Conservation (phyloP, 2,113 vertebrate species). For the Rhagologus leucostigma region DNA sequence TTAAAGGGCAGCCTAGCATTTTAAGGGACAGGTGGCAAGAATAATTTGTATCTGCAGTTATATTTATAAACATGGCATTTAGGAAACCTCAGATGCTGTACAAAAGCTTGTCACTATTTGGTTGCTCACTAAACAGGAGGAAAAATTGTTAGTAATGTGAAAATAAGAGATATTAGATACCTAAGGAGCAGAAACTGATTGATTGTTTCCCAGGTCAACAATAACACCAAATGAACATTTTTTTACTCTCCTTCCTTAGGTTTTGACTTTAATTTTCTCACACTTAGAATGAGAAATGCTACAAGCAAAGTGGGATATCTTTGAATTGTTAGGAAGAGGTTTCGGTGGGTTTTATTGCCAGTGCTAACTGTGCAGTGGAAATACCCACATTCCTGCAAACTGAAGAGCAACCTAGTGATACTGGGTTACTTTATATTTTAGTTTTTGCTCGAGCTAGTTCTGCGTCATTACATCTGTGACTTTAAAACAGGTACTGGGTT, state of each 20-base stretch:
- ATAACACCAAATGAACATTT: background rate
- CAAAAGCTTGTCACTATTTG: background rate
- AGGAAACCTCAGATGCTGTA: background rate
- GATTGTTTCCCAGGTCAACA: background rate
- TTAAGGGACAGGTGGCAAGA: constrained; percentile 20
- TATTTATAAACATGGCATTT: constrained; percentile 52
- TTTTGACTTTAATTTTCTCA: background rate
- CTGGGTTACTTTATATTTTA: background rate
- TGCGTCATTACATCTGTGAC: background rate
- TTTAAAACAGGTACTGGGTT: background rate
- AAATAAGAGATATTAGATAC: background rate
- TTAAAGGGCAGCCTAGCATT: constrained; percentile 44
- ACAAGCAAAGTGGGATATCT: background rate
- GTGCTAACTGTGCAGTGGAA: background rate
- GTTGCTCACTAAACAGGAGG: constrained; percentile 24
- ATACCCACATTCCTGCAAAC: background rate
- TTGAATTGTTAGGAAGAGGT: background rate
- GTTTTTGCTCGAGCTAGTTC: background rate
- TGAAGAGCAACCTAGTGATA: background rate
- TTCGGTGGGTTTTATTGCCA: background rate
- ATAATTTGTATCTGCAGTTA: constrained; percentile 18
- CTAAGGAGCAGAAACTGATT: background rate
- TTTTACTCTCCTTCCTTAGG: background rate
- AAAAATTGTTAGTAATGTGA: background rate
- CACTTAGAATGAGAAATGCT: background rate